These are phyloP conservation scores for Leptopilina clavipes DNA, from an alignment of 1,140 invertebrate genomes.

Conservation along the genomic window DNA sequence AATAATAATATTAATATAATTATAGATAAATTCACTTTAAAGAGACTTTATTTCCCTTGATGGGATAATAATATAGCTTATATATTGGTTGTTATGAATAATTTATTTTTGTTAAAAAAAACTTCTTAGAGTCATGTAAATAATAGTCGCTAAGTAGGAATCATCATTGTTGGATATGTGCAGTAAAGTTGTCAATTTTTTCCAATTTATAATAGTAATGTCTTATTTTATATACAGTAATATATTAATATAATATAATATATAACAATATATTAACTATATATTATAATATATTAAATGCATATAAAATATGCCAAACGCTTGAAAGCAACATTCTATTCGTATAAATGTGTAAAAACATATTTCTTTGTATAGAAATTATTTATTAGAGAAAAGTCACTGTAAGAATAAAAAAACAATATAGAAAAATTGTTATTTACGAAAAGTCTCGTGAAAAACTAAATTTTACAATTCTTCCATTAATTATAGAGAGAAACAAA, in stretches of 20 bases:
- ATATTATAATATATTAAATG: too few species aligned
- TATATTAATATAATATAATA: neutral
- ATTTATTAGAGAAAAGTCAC: constrained; percentile 9
- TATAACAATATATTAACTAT: too few species aligned
- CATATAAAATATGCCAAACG: neutral
- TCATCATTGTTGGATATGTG: constrained; percentile 17
- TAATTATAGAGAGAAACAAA: neutral
- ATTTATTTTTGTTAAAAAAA: constrained; percentile 39
- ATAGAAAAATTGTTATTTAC: constrained; percentile 11
- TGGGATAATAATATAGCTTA: neutral
- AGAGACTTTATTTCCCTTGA: constrained; percentile 36
- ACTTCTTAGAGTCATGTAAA: constrained; percentile 64
- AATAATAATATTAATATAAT: too few species aligned
- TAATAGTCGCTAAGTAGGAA: constrained; percentile 50
- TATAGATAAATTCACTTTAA: constrained; percentile 8
- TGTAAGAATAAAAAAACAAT: neutral
- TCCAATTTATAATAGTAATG: neutral
- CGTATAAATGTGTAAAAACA: neutral
- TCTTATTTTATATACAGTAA: neutral
- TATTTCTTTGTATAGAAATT: constrained; percentile 9
- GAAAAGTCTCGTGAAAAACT: neutral
- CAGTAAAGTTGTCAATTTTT: constrained; percentile 8
- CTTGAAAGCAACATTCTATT: constrained; percentile 15
- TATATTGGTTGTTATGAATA: neutral
- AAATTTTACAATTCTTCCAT: neutral